Evolutionary conservation across 1,140 invertebrate genomes (phyloP), one percentile per base, ranked within the genome.

Genomic region (Matsumurasca onukii): DNA sequence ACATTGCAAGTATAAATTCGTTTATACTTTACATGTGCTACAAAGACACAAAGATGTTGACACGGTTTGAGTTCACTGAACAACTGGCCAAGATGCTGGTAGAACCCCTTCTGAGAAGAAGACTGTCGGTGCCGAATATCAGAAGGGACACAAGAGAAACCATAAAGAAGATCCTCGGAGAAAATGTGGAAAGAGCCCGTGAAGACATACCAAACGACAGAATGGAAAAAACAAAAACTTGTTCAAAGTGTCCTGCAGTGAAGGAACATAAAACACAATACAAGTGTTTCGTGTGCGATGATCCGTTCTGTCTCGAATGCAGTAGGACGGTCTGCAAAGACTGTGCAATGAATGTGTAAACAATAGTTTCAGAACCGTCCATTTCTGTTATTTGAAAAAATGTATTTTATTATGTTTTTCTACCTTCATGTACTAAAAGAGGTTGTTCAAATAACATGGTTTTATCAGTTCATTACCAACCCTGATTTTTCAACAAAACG

Each of bases 1-100:
- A 77, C 69, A 72, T 76, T 48, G 57, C 67, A 45, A 45, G 70
- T 34, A 51, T 73, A 34, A 76, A 76, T 51, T 31, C 5, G 59
- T 67, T 67, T 57, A 31, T 57, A 29, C n/a, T 63, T 30, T 72
- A 30, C 45, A 66, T 61, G n/a, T 66, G 15, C 45, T 70, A 34
- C 12, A 48, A 45, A 62, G 25, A 72, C 2, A 57, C 34, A 24
- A 27, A 66, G 51, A 61, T 48, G 34, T 59, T 71, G n/a, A 57
- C 29, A 24, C 63, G 74, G 27, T 55, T 55, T 31, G 70, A 71
- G 25, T 75, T 75, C 65, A n/a, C 69, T 31, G 74, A 71, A 49
- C 48, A 31, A 31, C 70, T 76, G 66, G 72, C 66, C n/a, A 45
- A 39, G 45, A 34, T 34, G 15, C 48, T 74, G 29, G 57, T 69